Evolutionary conservation across 2,113 vertebrate species (phyloP).

Genomic region (Hipposideros armiger): DNA sequence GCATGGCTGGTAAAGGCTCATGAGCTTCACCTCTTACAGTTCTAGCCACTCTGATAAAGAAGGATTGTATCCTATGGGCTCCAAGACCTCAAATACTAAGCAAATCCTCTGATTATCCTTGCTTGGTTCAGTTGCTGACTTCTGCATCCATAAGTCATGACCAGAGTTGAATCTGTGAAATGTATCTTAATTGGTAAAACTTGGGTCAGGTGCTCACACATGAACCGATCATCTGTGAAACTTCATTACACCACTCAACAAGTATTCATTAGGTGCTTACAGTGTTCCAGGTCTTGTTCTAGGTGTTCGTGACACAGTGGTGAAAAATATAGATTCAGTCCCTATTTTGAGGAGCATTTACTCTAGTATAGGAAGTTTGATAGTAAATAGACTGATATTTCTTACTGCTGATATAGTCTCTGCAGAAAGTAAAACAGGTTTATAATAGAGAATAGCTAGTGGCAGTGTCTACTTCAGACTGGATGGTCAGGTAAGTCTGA

Average conservation of each 20-base stretch:
- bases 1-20: not conserved
- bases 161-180: not conserved
- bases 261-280: not conserved
- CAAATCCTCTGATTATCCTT: not conserved
- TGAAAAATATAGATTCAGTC: not conserved
- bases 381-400: not conserved
- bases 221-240: not conserved
- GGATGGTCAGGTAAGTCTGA: not conserved
- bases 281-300: not conserved
- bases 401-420: not conserved
- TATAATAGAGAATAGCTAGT: not conserved
- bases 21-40: not conserved
- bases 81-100: not conserved
- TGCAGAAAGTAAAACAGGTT: conserved; percentile 24
- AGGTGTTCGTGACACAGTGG: not conserved
- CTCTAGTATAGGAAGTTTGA: not conserved
- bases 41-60: not conserved
- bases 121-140: not conserved
- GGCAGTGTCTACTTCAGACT: not conserved
- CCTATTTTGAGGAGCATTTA: not conserved
- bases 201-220: not conserved
- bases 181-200: not conserved
- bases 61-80: not conserved
- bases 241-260: not conserved
- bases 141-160: not conserved